phyloP scores from a whole-genome alignment of 2,797 vertebrate species.

The Scleropages formosus region DNA sequence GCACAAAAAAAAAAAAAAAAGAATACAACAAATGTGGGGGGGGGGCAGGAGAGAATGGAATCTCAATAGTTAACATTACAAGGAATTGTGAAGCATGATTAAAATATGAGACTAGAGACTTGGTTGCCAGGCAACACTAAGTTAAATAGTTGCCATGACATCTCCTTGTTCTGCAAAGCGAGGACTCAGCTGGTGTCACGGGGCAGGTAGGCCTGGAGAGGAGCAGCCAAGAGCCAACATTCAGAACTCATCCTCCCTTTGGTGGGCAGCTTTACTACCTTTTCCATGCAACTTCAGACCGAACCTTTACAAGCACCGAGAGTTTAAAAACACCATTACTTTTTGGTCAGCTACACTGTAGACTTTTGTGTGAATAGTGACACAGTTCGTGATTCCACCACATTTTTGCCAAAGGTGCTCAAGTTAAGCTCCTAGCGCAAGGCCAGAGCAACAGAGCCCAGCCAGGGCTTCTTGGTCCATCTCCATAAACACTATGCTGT shows the following conservation, averaged over 20 bases:
- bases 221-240: too few species aligned
- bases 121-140: conserved; percentile 32
- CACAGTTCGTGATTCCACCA: too few species aligned
- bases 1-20: not conserved
- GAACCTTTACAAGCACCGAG: too few species aligned
- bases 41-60: conserved; percentile 6
- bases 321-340: too few species aligned
- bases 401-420: too few species aligned
- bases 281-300: not conserved
- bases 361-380: too few species aligned
- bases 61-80: conserved; percentile 21
- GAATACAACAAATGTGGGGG: too few species aligned
- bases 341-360: too few species aligned
- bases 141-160: conserved; percentile 11
- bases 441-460: too few species aligned
- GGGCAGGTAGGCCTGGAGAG: not conserved
- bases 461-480: too few species aligned
- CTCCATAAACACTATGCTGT: too few species aligned
- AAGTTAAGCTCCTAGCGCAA: too few species aligned
- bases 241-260: not conserved
- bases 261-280: not conserved
- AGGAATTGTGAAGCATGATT: conserved; percentile 23
- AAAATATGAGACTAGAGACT: conserved; percentile 24
- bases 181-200: not conserved
- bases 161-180: conserved; percentile 14